Conservation (phyloP, 2,888 invertebrate species). For the Diloba caeruleocephala region DNA sequence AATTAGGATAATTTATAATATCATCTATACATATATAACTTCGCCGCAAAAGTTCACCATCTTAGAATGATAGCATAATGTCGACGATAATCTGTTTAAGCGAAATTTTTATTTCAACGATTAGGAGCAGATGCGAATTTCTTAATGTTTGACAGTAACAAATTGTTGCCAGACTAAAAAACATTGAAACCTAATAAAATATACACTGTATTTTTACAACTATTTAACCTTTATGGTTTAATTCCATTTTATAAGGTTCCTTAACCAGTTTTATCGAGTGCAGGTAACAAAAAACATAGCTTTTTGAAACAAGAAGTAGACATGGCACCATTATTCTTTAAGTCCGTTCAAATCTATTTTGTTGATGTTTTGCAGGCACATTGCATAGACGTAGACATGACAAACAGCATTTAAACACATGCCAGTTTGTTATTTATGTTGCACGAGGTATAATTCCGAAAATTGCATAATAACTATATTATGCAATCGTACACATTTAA, state of each 20-base stretch:
- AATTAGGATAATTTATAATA: too few species aligned
- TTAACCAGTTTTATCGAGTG: constrained; percentile 35
- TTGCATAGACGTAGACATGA: constrained; percentile 8
- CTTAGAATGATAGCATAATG: constrained; percentile 35
- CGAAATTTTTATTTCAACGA: constrained; percentile 50
- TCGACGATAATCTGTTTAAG: constrained; percentile 48
- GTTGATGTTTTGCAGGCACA: constrained; percentile 8
- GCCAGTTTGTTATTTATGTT: constrained; percentile 2
- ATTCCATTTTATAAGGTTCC: constrained; percentile 50
- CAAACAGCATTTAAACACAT: constrained; percentile 12
- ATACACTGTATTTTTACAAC: constrained; percentile 63
- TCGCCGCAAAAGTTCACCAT: constrained; percentile 25
- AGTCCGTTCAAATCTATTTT: constrained; percentile 38
- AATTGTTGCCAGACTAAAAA: constrained; percentile 38
- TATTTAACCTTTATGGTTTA: constrained; percentile 67
- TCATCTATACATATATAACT: too few species aligned
- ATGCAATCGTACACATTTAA: constrained; percentile 6
- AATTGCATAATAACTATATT: background rate
- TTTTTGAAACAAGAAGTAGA: constrained; percentile 28
- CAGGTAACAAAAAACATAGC: constrained; percentile 19
- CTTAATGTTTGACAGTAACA: constrained; percentile 44
- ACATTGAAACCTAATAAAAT: constrained; percentile 47
- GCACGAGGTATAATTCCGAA: background rate
- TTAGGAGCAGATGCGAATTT: constrained; percentile 66
- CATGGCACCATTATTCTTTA: constrained; percentile 36